Conservation (phyloP, 2,797 vertebrate genomes). For the Peromyscus eremicus region DNA sequence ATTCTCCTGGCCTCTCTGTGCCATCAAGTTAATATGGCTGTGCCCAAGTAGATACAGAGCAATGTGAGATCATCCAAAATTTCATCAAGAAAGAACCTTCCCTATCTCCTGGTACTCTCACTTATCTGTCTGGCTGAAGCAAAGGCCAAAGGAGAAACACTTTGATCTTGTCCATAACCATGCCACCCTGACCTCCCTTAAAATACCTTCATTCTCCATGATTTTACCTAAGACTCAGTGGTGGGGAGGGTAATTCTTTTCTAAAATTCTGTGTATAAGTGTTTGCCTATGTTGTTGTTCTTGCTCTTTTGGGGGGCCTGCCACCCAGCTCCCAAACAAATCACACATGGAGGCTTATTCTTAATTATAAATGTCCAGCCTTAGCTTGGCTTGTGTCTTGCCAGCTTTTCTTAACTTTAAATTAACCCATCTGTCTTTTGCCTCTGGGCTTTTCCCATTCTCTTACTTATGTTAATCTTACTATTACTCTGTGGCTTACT, state of each 20-base stretch:
- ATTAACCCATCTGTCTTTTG: too few relatives aligned
- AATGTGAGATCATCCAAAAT: neutral
- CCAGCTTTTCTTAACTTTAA: too few relatives aligned
- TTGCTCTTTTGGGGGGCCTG: too few relatives aligned
- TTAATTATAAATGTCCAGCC: too few relatives aligned
- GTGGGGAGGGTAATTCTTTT: neutral
- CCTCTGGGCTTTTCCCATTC: too few relatives aligned
- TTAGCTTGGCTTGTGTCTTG: too few relatives aligned
- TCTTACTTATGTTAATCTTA: too few relatives aligned
- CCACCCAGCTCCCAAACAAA: too few relatives aligned
- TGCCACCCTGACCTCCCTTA: neutral
- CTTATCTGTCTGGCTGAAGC: neutral
- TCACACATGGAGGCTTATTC: too few relatives aligned
- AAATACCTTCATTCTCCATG: neutral
- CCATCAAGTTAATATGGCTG: neutral
- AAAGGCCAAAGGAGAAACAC: neutral
- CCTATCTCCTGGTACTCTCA: neutral
- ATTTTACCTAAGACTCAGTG: neutral
- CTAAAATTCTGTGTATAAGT: neutral
- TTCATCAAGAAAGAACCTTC: neutral
- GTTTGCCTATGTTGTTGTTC: too few relatives aligned
- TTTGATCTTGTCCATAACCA: neutral
- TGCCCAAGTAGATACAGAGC: neutral
- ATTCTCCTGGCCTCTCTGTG: neutral
- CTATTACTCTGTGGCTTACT: too few relatives aligned